These are phyloP conservation scores for Pipistrellus pygmaeus DNA, from an alignment of 2,797 vertebrate genomes.

Conservation along the genomic window DNA sequence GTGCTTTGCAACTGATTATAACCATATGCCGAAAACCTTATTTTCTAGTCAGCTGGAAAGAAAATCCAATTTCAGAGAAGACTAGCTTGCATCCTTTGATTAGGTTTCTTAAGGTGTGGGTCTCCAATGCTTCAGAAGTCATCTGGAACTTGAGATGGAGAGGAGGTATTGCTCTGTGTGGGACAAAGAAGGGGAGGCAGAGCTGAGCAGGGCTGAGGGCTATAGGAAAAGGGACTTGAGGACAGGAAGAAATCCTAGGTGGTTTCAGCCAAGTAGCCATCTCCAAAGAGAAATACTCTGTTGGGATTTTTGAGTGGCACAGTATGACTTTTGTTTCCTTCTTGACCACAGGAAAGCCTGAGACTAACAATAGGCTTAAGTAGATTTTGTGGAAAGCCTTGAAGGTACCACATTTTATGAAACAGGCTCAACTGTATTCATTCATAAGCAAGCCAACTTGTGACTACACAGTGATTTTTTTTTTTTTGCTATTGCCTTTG, in stretches of 20 bases:
- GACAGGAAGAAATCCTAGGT: too few species aligned
- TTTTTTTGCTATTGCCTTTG: neutral
- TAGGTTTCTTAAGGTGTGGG: too few species aligned
- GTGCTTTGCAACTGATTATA: neutral
- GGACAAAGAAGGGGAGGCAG: neutral
- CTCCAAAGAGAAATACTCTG: neutral
- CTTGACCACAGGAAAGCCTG: neutral
- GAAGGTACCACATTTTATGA: neutral
- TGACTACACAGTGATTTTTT: neutral
- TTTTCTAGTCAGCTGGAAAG: neutral
- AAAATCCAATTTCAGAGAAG: neutral
- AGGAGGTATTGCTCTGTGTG: neutral
- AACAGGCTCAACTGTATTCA: neutral
- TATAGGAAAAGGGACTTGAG: fast-evolving
- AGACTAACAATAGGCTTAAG: neutral
- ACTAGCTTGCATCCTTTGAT: neutral
- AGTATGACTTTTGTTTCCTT: neutral
- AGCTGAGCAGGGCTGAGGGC: neutral
- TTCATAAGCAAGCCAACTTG: neutral
- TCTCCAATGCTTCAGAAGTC: neutral
- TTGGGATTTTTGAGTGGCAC: neutral
- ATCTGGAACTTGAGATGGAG: neutral
- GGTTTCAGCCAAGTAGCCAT: neutral
- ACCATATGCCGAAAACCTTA: neutral
- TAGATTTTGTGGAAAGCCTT: neutral